A percentile compares a stretch with the other conserved stretches of the same genome.
Conservation (phyloP, 2,113 vertebrate genomes). For the Corythornis cristatus region DNA sequence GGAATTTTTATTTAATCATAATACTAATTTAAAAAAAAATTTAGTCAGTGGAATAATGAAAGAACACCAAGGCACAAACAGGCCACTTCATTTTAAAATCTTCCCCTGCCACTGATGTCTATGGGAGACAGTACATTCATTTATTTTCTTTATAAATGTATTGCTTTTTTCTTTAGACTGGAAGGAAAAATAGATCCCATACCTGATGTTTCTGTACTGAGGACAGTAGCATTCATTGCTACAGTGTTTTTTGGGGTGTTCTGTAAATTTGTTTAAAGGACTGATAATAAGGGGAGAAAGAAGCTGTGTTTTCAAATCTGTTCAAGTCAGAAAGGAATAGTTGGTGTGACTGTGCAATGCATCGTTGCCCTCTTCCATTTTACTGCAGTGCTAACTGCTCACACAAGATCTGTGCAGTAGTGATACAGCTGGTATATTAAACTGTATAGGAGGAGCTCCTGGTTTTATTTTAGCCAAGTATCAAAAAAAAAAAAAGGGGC, state of each 20-base stretch:
- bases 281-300: not conserved
- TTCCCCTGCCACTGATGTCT: not conserved
- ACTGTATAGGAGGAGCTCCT: not conserved
- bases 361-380: not conserved
- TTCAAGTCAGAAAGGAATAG: not conserved
- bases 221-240: not conserved
- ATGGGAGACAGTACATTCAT: not conserved
- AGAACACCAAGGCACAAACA: not conserved
- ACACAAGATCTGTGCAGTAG: rapidly evolving
- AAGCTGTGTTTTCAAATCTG: not conserved
- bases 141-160: conserved; percentile 9
- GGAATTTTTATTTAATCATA: conserved; percentile 67
- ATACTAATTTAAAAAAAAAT: not conserved
- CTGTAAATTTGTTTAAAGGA: not conserved
- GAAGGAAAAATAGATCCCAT: not conserved
- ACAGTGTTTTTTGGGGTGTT: not conserved
- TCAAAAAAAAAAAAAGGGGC: not conserved
- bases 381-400: not conserved
- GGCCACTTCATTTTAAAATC: not conserved
- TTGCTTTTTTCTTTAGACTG: not conserved
- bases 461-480: not conserved
- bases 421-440: not conserved
- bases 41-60: not conserved
- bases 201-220: not conserved
- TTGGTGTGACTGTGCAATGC: not conserved